Percentiles rank a stretch among this genome's conserved stretches.
Evolutionary conservation across 2,113 vertebrate species (phyloP).

Genomic region (Python bivittatus): DNA sequence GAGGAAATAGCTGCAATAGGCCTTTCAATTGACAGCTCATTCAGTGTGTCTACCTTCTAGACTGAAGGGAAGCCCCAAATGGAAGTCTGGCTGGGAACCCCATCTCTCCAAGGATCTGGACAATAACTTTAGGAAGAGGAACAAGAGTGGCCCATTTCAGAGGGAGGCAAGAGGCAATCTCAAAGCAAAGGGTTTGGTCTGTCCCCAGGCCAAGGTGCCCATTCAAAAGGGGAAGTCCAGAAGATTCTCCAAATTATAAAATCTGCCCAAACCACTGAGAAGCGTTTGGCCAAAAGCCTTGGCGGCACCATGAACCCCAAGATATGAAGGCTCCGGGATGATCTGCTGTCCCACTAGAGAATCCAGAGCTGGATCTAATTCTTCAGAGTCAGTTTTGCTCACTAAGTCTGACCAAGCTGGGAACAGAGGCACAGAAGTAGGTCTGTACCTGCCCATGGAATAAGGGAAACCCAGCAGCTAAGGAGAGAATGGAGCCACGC

Average conservation of each 20-base stretch:
- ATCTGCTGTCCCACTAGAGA: not conserved
- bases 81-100: not conserved
- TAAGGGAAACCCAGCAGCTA: too few relatives aligned
- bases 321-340: not conserved
- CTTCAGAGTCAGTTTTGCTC: not conserved
- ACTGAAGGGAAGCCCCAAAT: not conserved
- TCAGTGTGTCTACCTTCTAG: too few relatives aligned
- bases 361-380: accelerated
- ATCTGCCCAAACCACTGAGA: not conserved
- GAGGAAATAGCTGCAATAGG: too few relatives aligned
- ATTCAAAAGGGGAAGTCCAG: not conserved
- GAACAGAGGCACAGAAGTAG: not conserved
- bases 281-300: not conserved
- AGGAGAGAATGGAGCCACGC: not conserved
- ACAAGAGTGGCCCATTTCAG: not conserved
- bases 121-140: not conserved
- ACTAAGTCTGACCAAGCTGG: not conserved
- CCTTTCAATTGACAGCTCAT: too few relatives aligned
- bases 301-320: constrained; percentile 24
- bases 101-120: not conserved
- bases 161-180: not conserved
- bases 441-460: not conserved
- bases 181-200: not conserved
- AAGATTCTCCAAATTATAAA: constrained; percentile 6
- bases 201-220: not conserved